Base-by-base conservation (phyloP, 2,888 invertebrate genomes). In the Drosophila fulvimacula region DNA sequence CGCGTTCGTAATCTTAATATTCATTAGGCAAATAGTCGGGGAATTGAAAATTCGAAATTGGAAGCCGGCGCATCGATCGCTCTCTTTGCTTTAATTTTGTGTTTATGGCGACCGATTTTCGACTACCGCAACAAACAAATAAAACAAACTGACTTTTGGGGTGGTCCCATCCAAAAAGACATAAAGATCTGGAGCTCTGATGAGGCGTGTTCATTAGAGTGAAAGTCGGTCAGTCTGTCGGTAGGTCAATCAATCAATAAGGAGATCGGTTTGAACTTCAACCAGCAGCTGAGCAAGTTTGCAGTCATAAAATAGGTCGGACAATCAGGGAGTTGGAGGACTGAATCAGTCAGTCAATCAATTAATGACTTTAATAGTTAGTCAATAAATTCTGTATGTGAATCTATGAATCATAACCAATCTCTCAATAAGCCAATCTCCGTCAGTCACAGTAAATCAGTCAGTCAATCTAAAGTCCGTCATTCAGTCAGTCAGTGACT, bases 1-100 rank as follows among this genome's bases (percentile, higher is more conserved):
- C 52, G 69, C 71, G 60, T 48, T 65, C 61, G 56, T 75, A 76
- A 86, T 86, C 88, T 88, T 80, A 84, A 90, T 90, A 90, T 90
- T 90, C 90, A 90, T 90, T 89, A 87, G 82, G 62, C 61, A 70
- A 79, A 77, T 79, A 71, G 75, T 66, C 55, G 51, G 17, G 64
- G 56, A 67, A 76, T 65, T 44, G 57, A 56, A 21, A 13, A 53
- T 52, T 24, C 17, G 66, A 24, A 15, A 48, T 42, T 32, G 46
- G 44, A 38, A 53, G 52, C 52, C 13, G 52, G 30, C 41, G 30
- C 30, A 19, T 52, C 24, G 38, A 58, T 42, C 57, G 42, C 21
- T 57, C 72, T 71, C 69, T 71, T 66, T 72, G 78, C 62, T 69
- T 84, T 76, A 70, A 76, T 79, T 81, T 73, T 64, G 60, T 66